Conservation (phyloP, 2,797 vertebrate genomes). For the Chromobotia macracanthus region DNA sequence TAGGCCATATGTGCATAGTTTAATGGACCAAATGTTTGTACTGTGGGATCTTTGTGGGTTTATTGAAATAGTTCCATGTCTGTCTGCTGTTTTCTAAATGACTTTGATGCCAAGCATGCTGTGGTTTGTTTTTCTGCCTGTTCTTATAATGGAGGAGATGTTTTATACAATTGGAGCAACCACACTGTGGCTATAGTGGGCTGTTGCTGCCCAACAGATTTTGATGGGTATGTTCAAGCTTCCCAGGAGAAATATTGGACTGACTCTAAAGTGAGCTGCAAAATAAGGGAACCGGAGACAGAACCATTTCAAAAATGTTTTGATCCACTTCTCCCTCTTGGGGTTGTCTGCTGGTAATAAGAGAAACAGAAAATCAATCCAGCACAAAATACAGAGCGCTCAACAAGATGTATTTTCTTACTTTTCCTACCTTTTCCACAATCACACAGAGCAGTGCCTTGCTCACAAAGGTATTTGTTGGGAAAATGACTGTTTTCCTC, state of each 20-base stretch:
- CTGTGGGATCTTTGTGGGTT: constrained; percentile 17
- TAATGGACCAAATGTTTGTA: constrained; percentile 39
- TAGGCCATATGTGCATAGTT: constrained; percentile 28
- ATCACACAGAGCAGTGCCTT: constrained; percentile 29
- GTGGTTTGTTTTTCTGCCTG: constrained; percentile 44
- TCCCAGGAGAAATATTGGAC: constrained; percentile 51
- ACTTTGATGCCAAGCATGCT: constrained; percentile 33
- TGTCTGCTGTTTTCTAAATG: constrained; percentile 46
- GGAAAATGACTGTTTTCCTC: constrained; percentile 44
- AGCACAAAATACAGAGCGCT: constrained; percentile 43
- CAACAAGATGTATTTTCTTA: constrained; percentile 33
- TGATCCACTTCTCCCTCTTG: constrained; percentile 49
- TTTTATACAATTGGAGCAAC: constrained; percentile 42
- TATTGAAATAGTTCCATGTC: constrained; percentile 42
- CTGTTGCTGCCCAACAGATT: constrained; percentile 51
- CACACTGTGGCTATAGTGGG: constrained; percentile 42
- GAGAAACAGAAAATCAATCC: constrained; percentile 55
- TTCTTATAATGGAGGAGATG: constrained; percentile 49
- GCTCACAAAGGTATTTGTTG: constrained; percentile 40
- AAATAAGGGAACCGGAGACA: constrained; percentile 49
- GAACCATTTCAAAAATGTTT: constrained; percentile 54
- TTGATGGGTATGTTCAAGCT: constrained; percentile 50
- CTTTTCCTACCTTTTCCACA: constrained; percentile 24
- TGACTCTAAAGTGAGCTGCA: constrained; percentile 45
- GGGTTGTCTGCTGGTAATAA: constrained; percentile 50